Evolutionary conservation across 92 coral and sea anemone genomes (phyloP).

Genomic region (Porites lobata): DNA sequence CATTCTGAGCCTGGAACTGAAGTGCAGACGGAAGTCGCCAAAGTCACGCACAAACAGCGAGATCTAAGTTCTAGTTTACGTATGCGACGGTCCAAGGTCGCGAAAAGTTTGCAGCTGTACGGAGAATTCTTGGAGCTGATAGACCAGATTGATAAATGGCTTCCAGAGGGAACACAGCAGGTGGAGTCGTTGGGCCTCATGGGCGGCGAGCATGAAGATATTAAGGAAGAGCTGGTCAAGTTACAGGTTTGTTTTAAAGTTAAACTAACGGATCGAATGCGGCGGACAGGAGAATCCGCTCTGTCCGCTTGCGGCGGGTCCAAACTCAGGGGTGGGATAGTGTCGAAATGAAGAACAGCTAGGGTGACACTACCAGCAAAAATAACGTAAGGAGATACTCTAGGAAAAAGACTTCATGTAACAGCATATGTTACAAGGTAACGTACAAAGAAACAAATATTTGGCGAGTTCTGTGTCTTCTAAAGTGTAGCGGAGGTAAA

Average conservation of each 20-base stretch:
- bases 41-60: conserved; percentile 90
- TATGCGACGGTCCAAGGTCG: conserved; percentile 84
- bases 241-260: conserved; percentile 66
- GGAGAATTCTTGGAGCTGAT: conserved; percentile 82
- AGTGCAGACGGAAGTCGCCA: conserved; percentile 92
- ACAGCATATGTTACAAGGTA: too few species aligned
- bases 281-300: too few species aligned
- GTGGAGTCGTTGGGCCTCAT: conserved; percentile 68
- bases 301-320: too few species aligned
- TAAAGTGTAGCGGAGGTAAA: too few species aligned
- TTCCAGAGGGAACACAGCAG: conserved; percentile 84
- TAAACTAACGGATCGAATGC: too few species aligned
- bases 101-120: conserved; percentile 85
- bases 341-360: too few species aligned
- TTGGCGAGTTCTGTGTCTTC: too few species aligned
- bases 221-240: conserved; percentile 82
- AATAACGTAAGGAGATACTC: too few species aligned
- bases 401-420: too few species aligned
- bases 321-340: too few species aligned
- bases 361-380: too few species aligned
- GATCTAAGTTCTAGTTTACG: conserved; percentile 87
- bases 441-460: too few species aligned
- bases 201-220: conserved; percentile 89
- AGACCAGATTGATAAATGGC: conserved; percentile 86
- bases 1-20: conserved; percentile 90